Percentiles rank a stretch among this genome's conserved stretches.
phyloP scores from a whole-genome alignment of 2,113 vertebrate genomes.

The Grus americana region DNA sequence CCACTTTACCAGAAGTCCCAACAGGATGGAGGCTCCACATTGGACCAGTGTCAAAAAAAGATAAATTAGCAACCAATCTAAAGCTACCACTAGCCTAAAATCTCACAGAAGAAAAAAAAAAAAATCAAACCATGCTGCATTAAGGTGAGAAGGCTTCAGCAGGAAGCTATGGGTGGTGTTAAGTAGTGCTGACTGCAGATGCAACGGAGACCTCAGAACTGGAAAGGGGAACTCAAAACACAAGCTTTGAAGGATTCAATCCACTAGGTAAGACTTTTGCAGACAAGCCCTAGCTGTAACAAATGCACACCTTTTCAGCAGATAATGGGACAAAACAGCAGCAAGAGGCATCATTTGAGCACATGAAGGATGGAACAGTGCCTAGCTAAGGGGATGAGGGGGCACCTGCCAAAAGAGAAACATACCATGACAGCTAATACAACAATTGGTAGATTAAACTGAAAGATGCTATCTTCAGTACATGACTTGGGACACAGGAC shows the following conservation, averaged over 20 bases:
- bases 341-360: not conserved
- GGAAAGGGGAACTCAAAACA: not conserved
- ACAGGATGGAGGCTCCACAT: not conserved
- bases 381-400: not conserved
- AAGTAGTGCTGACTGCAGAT: not conserved
- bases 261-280: not conserved
- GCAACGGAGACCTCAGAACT: not conserved
- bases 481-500: not conserved
- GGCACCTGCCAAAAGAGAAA: not conserved
- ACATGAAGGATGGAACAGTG: not conserved
- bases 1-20: not conserved
- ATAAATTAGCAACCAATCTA: not conserved
- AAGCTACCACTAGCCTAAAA: not conserved
- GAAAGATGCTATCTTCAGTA: not conserved
- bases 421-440: accelerated
- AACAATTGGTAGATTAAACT: not conserved
- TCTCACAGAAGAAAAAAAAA: not conserved
- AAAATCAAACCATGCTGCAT: not conserved
- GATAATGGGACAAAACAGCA: not conserved
- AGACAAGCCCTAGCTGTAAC: not conserved
- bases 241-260: not conserved
- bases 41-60: not conserved
- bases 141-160: not conserved
- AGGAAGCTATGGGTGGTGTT: not conserved
- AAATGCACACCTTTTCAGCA: not conserved